Conservation (phyloP, 2,888 invertebrate genomes). For the Ectemnius continuus region DNA sequence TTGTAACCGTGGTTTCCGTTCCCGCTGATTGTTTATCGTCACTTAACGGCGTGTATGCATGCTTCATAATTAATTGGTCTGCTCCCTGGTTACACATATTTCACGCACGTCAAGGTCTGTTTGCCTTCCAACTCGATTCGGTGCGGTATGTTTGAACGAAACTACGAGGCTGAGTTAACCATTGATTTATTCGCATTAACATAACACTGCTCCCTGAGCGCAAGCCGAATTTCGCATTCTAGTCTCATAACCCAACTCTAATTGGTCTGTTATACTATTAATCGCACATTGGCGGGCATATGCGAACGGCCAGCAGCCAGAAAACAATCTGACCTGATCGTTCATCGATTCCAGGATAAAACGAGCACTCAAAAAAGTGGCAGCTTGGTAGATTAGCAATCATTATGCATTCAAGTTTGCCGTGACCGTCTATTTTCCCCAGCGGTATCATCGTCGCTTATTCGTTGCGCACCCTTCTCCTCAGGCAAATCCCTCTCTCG, state of each 20-base stretch:
- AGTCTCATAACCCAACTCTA: background rate
- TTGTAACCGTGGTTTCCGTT: background rate
- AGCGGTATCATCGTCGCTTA: conserved; percentile 4
- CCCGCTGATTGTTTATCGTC: background rate
- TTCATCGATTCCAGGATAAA: too few relatives aligned
- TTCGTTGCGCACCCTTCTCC: background rate
- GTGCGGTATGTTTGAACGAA: background rate
- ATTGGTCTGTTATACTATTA: background rate
- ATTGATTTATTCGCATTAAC: too few relatives aligned
- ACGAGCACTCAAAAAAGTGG: background rate
- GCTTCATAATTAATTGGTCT: background rate
- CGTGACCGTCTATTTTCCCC: background rate
- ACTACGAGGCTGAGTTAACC: too few relatives aligned
- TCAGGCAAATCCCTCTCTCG: conserved; percentile 42
- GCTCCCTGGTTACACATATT: background rate
- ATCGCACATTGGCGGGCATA: background rate
- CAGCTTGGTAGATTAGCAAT: conserved; percentile 14
- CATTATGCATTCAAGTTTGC: conserved; percentile 47
- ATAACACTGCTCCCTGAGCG: too few relatives aligned
- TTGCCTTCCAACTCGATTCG: conserved; percentile 3
- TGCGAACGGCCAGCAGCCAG: background rate
- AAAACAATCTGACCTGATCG: background rate
- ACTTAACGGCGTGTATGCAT: conserved; percentile 1
- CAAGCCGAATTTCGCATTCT: background rate
- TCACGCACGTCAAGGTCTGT: conserved; percentile 3